Conservation (phyloP, 2,797 vertebrate genomes). For the Pseudopleuronectes americanus region DNA sequence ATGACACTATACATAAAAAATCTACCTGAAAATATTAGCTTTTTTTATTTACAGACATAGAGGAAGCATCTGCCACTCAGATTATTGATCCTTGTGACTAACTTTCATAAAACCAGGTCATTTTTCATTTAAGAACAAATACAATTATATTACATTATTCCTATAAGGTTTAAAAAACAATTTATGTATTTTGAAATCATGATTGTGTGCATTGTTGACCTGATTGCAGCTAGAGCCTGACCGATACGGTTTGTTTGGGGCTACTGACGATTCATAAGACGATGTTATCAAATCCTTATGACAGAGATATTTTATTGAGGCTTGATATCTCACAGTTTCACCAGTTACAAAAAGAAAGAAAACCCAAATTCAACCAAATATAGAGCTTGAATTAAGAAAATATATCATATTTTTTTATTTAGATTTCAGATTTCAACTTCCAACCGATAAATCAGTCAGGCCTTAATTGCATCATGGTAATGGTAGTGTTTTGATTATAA, state of each 20-base stretch:
- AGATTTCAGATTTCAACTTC: neutral
- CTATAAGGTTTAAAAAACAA: slow-evolving; percentile 33
- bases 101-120: slow-evolving; percentile 45
- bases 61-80: neutral
- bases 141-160: slow-evolving; percentile 37
- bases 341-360: neutral
- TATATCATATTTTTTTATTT: neutral
- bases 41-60: slow-evolving; percentile 1
- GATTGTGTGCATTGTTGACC: slow-evolving; percentile 11
- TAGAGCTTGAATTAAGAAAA: neutral
- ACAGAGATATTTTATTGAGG: too few species aligned
- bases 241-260: too few species aligned
- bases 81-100: slow-evolving; percentile 25
- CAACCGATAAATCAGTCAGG: neutral
- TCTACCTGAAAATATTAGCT: too few species aligned
- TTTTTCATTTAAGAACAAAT: slow-evolving; percentile 37
- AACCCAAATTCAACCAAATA: neutral
- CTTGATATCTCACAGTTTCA: too few species aligned
- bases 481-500: slow-evolving; percentile 33
- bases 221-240: slow-evolving; percentile 4
- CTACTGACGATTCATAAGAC: too few species aligned
- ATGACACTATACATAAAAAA: too few species aligned
- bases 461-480: neutral
- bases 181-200: slow-evolving; percentile 16
- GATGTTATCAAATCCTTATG: too few species aligned